A percentile compares a stretch with the other conserved stretches of the same genome.
These are phyloP conservation scores for Squalus acanthias DNA, from an alignment of 2,797 vertebrate genomes.

Conservation along the genomic window DNA sequence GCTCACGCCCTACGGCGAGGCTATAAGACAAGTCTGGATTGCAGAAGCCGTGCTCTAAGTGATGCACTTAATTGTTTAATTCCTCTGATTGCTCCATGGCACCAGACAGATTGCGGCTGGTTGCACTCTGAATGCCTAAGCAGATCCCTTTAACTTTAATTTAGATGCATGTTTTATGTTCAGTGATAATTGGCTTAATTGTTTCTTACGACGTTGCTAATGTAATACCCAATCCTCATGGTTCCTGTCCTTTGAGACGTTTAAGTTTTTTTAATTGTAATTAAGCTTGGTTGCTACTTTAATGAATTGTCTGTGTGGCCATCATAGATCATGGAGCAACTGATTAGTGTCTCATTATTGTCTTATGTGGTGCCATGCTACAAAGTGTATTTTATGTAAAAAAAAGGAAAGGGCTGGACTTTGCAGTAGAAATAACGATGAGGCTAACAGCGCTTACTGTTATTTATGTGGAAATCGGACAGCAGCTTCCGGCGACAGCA, in stretches of 20 bases:
- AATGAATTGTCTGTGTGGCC: conserved; percentile 19
- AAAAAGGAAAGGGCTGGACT: neutral
- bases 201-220: neutral
- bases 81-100: neutral
- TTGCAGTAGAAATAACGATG: neutral
- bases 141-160: neutral
- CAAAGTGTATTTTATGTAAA: neutral
- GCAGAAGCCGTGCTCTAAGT: neutral
- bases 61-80: neutral
- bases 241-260: neutral
- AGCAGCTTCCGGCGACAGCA: neutral
- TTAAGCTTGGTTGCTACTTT: neutral
- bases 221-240: neutral
- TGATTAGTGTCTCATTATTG: conserved; percentile 19
- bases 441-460: neutral
- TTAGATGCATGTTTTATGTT: neutral
- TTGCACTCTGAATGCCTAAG: neutral
- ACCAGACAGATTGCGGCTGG: neutral
- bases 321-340: neutral
- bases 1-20: neutral
- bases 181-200: neutral
- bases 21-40: neutral
- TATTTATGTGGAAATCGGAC: neutral
- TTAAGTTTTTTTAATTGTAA: neutral
- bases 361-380: neutral